Evolutionary conservation across 2,888 invertebrate species (phyloP), one percentile per base, ranked within the genome.

Genomic region (Scaptomyza tumidula): DNA sequence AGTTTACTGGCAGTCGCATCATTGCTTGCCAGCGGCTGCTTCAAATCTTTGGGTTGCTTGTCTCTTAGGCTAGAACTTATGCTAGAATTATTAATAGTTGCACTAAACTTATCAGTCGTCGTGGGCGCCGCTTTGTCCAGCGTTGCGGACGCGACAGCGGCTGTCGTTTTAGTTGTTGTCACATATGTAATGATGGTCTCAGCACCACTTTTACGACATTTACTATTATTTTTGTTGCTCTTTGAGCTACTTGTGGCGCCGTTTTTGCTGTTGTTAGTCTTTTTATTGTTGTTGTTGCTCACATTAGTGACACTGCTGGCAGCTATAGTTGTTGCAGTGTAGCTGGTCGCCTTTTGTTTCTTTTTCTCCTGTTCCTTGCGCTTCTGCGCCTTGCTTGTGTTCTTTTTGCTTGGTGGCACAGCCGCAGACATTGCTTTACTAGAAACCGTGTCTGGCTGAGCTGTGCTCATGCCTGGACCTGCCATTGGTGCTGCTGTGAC

Each of bases 91-190:
- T 76, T 85, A 80, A 71, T 89, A 89, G 83, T 77, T 81, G 82
- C 86, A 83, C 79, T 90, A 87, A 89, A 85, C 68, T 80, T 88
- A 90, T 90, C 89, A 90, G 90, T 89, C 90, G 59, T 73, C 71
- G 74, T 60, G 58, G 78, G 64, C 57, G 78, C 76, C 74, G 78
- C 71, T 50, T 68, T 75, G 63, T 77, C 74, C 66, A 57, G 44
- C 58, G 44, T 50, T 41, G 55, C 49, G 58, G 62, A 62, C 58
- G 68, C 52, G 44, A 77, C 70, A 33, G 68, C 75, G 65, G 68
- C 71, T 57, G 71, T 66, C 43, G 71, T 57, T 66, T 71, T 72
- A 55, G 82, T 64, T 61, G 75, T 70, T 45, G 71, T 83, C 67
- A 74, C 69, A 62, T 59, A 62, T 55, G 67, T 71, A 52, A 61